Evolutionary conservation across 2,797 vertebrate species (phyloP), one percentile per base, ranked within the genome.

Genomic region (Amphiprion clarkii): DNA sequence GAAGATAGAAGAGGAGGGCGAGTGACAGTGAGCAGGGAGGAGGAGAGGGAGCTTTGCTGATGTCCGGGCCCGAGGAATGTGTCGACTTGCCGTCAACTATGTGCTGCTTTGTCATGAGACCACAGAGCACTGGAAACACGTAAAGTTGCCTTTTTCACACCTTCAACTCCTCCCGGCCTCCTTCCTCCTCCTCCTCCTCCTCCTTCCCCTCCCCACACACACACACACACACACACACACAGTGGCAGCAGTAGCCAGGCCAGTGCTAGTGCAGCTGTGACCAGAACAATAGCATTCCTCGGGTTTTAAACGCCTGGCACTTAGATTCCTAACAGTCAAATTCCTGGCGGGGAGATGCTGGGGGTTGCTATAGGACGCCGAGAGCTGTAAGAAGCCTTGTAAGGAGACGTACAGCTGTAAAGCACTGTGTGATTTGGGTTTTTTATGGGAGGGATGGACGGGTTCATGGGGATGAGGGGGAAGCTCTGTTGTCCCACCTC

Each of bases 281-380:
- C 91, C 87, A 84, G 89, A 93, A 92, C 93, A 93, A 93, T 92
- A 87, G 85, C 88, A 94, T 94, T 94, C 92, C 89, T 93, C 81
- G 46, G 88, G 82, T 88, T 88, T 87, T 93, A 92, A 93, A 93
- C 87, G 89, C 87, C 82, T 88, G 92, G 89, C 89, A 91, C 90
- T 93, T 90, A 91, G 90, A 94, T 94, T 92, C 90, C 89, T 92
- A 89, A 92, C 90, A 92, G 92, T 81, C 79, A 82, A 85, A 93
- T 91, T 91, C 88, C 89, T 86, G 82, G 65, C 23, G 51, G 75
- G 86, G 81, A 87, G 87, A 89, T 84, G 82, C 82, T 44, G 84
- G 87, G 89, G 85, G 85, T 92, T 91, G 90, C 92, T 72, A 87
- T 73, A 85, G 86, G 88, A 89, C 52, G 75, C 81, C 0, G 25